A percentile compares a stretch with the other conserved stretches of the same genome.
Evolutionary conservation across 2,113 vertebrate species (phyloP).

Genomic region (Halcyon malimbica): DNA sequence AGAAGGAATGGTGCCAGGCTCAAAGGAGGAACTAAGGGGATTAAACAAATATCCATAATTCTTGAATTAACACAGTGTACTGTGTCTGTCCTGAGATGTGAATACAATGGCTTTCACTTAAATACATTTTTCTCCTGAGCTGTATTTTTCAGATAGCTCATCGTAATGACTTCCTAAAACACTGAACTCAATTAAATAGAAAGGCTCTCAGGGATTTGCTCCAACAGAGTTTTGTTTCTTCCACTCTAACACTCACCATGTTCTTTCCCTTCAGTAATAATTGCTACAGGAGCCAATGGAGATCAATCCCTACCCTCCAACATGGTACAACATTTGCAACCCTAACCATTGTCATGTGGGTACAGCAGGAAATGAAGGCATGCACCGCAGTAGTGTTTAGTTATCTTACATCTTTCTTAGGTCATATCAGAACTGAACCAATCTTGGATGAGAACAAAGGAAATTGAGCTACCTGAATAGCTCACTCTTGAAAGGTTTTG

Average conservation of each 20-base stretch:
- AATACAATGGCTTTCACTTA: conserved; percentile 45
- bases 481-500: not conserved
- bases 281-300: not conserved
- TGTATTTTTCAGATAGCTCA: conserved; percentile 10
- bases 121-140: conserved; percentile 51
- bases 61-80: conserved; percentile 21
- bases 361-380: not conserved
- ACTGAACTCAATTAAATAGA: conserved; percentile 21
- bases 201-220: not conserved
- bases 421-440: not conserved
- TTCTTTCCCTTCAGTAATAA: not conserved
- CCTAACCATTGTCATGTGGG: not conserved
- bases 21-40: conserved; percentile 32
- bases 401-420: not conserved
- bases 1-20: not conserved
- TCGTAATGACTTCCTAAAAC: conserved; percentile 55
- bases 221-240: conserved; percentile 33
- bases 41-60: conserved; percentile 56
- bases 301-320: not conserved
- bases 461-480: not conserved
- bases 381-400: not conserved
- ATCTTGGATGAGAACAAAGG: not conserved
- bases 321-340: not conserved
- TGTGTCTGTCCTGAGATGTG: conserved; percentile 10
- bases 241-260: not conserved